These are phyloP conservation scores for Zaprionus lineosus DNA, from an alignment of 2,888 invertebrate species.

Conservation along the genomic window DNA sequence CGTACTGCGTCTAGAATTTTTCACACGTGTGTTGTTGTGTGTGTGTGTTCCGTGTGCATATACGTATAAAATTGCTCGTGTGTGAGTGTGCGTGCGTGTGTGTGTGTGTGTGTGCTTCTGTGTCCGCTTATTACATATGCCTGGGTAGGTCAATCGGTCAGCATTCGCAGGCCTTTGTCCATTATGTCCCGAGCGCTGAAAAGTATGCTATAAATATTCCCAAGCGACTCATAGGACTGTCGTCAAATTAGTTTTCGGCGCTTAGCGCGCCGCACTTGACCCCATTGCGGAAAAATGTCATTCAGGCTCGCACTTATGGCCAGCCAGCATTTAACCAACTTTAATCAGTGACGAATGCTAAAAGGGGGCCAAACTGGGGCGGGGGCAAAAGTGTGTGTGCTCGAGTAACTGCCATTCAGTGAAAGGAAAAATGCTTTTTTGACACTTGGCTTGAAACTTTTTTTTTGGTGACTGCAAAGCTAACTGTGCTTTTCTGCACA, in stretches of 20 bases:
- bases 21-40: constrained; percentile 42
- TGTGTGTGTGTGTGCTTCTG: constrained; percentile 35
- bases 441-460: constrained; percentile 44
- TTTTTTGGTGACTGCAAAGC: constrained; percentile 53
- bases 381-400: neutral
- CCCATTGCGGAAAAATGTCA: constrained; percentile 40
- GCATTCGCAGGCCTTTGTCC: constrained; percentile 29
- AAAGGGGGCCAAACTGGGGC: neutral
- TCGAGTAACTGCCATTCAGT: constrained; percentile 36
- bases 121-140: constrained; percentile 64
- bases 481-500: constrained; percentile 61
- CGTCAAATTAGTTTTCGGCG: constrained; percentile 55
- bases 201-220: constrained; percentile 56
- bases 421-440: constrained; percentile 45
- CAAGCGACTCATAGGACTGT: constrained; percentile 48
- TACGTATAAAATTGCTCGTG: too few species aligned
- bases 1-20: constrained; percentile 61
- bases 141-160: constrained; percentile 78
- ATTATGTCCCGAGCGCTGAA: constrained; percentile 20
- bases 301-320: constrained; percentile 20
- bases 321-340: constrained; percentile 35
- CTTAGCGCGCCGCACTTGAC: constrained; percentile 65
- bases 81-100: constrained; percentile 22
- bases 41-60: constrained; percentile 19
- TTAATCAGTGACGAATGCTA: constrained; percentile 43